These are phyloP conservation scores for Mimas tiliae DNA, from an alignment of 2,888 invertebrate species.

Conservation along the genomic window DNA sequence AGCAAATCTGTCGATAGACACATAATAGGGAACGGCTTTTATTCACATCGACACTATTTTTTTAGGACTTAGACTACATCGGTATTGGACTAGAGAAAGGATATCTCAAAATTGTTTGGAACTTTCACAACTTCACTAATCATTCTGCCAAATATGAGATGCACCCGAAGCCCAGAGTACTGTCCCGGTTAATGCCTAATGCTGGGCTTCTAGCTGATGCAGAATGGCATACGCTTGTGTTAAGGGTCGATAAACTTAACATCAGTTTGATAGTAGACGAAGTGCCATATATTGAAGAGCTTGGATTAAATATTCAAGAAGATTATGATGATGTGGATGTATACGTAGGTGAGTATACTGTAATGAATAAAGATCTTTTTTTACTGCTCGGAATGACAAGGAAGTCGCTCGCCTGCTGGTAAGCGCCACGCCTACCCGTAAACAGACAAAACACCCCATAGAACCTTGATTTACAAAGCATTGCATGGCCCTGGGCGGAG, in stretches of 20 bases:
- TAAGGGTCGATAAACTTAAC: conserved; percentile 72
- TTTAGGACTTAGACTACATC: conserved; percentile 84
- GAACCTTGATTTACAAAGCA: no score
- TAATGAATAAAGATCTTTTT: no score
- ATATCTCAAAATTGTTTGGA: no score
- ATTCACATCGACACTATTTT: conserved; percentile 27
- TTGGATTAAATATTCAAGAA: conserved; percentile 51
- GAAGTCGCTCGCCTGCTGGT: no score
- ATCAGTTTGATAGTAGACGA: conserved; percentile 73
- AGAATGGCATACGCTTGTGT: conserved; percentile 87
- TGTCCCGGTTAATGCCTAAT: conserved; percentile 72
- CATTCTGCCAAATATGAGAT: conserved; percentile 31
- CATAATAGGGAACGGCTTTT: no score
- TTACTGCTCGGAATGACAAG: no score
- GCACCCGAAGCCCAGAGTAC: conserved; percentile 41
- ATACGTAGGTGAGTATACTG: conserved; percentile 70
- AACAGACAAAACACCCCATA: no score
- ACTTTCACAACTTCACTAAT: conserved; percentile 43
- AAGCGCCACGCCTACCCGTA: no score
- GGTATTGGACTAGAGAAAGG: conserved; percentile 88
- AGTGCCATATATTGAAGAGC: conserved; percentile 66
- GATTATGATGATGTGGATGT: conserved; percentile 62
- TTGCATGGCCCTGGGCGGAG: no score
- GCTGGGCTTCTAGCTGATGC: conserved; percentile 87
- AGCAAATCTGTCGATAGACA: no score